A percentile compares a stretch with the other conserved stretches of the same genome.
phyloP scores from a whole-genome alignment of 2,113 vertebrate genomes.

The Hippocampus guttulatus region DNA sequence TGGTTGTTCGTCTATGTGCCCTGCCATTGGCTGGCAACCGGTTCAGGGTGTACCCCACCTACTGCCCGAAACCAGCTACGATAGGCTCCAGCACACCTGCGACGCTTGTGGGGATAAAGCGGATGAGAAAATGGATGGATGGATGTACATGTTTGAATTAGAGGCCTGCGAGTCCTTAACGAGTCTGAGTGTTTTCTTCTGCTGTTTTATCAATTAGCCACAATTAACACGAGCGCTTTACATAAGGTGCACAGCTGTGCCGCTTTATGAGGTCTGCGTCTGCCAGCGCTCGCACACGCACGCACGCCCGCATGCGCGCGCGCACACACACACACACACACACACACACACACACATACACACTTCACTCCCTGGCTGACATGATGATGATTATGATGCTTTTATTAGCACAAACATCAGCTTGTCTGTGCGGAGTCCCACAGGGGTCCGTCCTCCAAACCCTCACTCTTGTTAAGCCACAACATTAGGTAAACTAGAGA shows the following conservation, averaged over 20 bases:
- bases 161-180: not conserved
- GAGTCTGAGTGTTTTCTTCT: not conserved
- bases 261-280: not conserved
- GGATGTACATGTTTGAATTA: not conserved
- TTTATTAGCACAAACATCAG: conserved; percentile 1
- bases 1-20: no score
- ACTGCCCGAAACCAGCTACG: no score
- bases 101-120: no score
- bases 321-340: not conserved
- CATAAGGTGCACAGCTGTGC: conserved; percentile 6
- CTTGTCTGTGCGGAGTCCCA: not conserved
- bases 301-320: not conserved
- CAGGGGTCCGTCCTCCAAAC: not conserved
- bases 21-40: no score
- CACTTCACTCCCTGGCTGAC: not conserved
- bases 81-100: no score
- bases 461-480: not conserved
- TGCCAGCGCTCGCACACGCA: not conserved
- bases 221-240: not conserved
- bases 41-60: no score
- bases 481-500: not conserved
- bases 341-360: not conserved
- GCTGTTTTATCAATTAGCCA: not conserved
- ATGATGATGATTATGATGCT: not conserved
- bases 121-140: no score